Evolutionary conservation across 2,113 vertebrate species (phyloP), one percentile per base, ranked within the genome.

Genomic region (Sarotherodon lohbergeri): DNA sequence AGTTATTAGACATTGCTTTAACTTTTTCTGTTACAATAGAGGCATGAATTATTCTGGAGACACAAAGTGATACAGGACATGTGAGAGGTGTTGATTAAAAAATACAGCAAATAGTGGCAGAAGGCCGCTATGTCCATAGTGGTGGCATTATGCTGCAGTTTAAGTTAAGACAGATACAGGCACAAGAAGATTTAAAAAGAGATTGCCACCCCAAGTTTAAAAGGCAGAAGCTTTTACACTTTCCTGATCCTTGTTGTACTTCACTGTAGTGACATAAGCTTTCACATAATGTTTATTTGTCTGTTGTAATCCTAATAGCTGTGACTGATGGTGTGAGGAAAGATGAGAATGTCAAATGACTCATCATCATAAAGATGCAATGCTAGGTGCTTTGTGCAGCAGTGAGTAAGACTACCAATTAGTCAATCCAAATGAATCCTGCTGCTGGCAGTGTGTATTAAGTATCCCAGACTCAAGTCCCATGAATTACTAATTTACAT

Each of bases 341-440:
- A 82, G 34, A 90, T 57, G 81, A 91, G 87, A 91, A 91, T 89
- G 91, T 93, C 93, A 93, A 90, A 91, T 93, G 91, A 94, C 52
- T 91, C 85, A 86, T 80, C 80, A 82, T 88, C 87, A 84, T 81
- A 86, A 90, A 89, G 87, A 88, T 90, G 61, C 84, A 90, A 80
- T 56, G 79, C 36, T 78, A 46, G 81, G 82, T 92, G 91, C 87
- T 85, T 89, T 86, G 71, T 87, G 81, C 80, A 94, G 81, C 84
- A 89, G 82, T 91, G 93, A 92, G 63, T 93, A 91, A 89, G 87
- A 90, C 55, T 36, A 86, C 57, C 83, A 92, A 92, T 92, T 94
- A 90, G 89, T 94, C 90, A 84, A 55, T 88, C 84, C 86, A 81
- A 84, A 92, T 89, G 80, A 90, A 88, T 90, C 83, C 85, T 80